Evolutionary conservation across 1,140 invertebrate genomes (phyloP).

Genomic region (Zaprionus inermis): DNA sequence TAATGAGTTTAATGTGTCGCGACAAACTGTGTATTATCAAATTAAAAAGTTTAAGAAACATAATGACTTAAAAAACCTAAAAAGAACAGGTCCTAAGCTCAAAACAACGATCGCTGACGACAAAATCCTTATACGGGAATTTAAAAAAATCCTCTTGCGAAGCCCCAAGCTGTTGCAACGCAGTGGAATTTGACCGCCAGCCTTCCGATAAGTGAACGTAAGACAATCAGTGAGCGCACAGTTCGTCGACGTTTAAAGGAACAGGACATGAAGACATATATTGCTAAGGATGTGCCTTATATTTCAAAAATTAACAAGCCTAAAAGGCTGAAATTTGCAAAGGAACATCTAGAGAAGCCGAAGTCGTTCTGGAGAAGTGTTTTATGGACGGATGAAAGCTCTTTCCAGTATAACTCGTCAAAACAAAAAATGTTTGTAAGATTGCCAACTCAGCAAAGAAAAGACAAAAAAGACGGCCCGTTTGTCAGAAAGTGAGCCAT

Average conservation of each 20-base stretch:
- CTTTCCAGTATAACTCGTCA: slow-evolving; percentile 21
- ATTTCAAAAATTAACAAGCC: neutral
- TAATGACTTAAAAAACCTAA: slow-evolving; percentile 17
- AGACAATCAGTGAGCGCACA: too few relatives aligned
- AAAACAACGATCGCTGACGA: slow-evolving; percentile 31
- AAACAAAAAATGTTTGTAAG: slow-evolving; percentile 4
- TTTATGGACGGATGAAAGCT: slow-evolving; percentile 8
- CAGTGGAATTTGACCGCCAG: slow-evolving; percentile 1
- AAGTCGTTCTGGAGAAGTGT: slow-evolving; percentile 7
- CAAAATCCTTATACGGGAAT: slow-evolving; percentile 14
- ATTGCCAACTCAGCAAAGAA: neutral
- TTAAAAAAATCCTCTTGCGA: slow-evolving; percentile 1
- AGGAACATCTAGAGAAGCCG: slow-evolving; percentile 6
- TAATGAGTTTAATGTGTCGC: too few relatives aligned
- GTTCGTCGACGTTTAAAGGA: neutral
- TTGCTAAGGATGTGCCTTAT: neutral
- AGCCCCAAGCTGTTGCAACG: neutral
- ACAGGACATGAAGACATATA: neutral
- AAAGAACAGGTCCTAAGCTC: slow-evolving; percentile 17
- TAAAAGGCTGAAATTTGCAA: neutral
- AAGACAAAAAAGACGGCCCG: neutral
- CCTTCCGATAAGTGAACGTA: neutral
- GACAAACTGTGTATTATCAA: too few relatives aligned
- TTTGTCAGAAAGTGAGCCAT: too few relatives aligned
- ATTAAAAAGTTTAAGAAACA: slow-evolving; percentile 5